These are phyloP conservation scores for Aldrovandia affinis DNA, from an alignment of 2,797 vertebrate genomes.

Conservation along the genomic window DNA sequence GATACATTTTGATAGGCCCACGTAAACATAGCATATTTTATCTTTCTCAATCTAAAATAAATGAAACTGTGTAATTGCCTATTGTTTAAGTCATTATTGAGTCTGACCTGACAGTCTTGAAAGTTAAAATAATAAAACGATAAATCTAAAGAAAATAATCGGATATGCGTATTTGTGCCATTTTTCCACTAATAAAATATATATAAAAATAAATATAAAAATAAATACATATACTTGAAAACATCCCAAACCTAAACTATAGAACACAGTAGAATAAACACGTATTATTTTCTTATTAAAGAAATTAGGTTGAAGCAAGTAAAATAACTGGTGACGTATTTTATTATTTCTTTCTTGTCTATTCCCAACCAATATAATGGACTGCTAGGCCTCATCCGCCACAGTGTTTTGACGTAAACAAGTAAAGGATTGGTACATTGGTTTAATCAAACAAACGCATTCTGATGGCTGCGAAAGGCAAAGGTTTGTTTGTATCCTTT, in stretches of 20 bases:
- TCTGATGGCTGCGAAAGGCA: neutral
- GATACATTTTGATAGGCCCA: neutral
- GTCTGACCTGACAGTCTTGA: no score
- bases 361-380: neutral
- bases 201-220: no score
- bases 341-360: neutral
- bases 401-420: neutral
- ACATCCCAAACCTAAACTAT: neutral
- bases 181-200: no score
- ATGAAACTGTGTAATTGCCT: neutral
- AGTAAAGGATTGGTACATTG: neutral
- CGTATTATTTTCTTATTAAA: neutral
- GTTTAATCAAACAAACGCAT: neutral
- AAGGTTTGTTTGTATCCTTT: neutral
- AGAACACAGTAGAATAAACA: neutral
- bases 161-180: no score
- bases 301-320: neutral
- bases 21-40: neutral
- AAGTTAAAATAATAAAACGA: no score
- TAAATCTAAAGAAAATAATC: no score
- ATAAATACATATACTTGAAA: no score
- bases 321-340: neutral
- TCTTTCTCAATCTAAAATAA: neutral
- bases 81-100: no score
- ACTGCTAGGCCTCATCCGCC: constrained; percentile 26